These are phyloP conservation scores for Oceanodroma tethys DNA, from an alignment of 2,113 vertebrate species.

Conservation along the genomic window DNA sequence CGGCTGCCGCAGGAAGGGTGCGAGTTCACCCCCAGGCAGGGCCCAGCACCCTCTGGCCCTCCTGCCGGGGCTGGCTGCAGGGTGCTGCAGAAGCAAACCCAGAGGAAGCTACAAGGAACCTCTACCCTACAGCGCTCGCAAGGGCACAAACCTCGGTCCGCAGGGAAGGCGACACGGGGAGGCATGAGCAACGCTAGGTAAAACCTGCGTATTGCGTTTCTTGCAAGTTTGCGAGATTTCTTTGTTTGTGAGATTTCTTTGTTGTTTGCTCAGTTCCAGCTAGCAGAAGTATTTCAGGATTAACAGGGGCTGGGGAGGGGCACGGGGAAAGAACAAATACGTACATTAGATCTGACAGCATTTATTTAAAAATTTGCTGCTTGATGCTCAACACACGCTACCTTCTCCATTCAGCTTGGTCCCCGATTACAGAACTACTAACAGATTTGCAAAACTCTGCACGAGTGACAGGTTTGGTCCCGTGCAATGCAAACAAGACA, in stretches of 20 bases:
- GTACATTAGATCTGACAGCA: not conserved
- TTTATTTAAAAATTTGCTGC: not conserved
- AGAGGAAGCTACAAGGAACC: not conserved
- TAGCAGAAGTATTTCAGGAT: not conserved
- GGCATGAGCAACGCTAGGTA: fast-evolving
- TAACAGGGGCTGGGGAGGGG: not conserved
- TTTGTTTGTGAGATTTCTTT: not conserved
- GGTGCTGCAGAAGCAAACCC: too few relatives aligned
- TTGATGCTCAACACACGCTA: not conserved
- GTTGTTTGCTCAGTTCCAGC: not conserved
- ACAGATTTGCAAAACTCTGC: not conserved
- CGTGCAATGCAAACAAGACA: not conserved
- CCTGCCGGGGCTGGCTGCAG: not conserved
- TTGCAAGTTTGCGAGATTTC: not conserved
- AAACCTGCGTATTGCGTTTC: fast-evolving
- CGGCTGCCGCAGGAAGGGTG: not conserved
- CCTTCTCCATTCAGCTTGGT: not conserved
- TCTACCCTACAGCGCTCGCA: not conserved
- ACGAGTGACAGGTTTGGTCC: not conserved
- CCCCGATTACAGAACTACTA: not conserved
- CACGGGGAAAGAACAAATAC: not conserved
- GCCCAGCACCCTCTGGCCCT: not conserved
- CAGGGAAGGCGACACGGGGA: not conserved
- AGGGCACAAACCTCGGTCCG: not conserved
- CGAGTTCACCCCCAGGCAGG: not conserved